Evolutionary conservation across 1,140 invertebrate species (phyloP), one percentile per base, ranked within the genome.

Genomic region (Lasaia peninsularis): DNA sequence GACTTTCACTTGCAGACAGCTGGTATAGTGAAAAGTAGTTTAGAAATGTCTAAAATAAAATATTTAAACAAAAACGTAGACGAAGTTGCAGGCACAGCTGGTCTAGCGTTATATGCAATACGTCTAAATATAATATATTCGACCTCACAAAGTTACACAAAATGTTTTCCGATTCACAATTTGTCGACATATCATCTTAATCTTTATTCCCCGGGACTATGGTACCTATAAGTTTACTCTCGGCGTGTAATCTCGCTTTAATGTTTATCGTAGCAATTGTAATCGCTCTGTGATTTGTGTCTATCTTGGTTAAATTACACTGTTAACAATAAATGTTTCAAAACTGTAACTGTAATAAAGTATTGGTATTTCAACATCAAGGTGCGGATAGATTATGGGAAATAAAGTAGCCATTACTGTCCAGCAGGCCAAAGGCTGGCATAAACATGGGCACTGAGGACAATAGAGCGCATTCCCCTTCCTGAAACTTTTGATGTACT

Each of bases 401-500:
- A 61, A 57, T 61, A 58, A 65, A 65, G 63, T 61, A 65, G 55
- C 63, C 52, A 61, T 65, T 65, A 61, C 5, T 58, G 63, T 65
- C 63, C 14, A 2, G 32, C 14, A 32, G 54, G 63, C 44, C 53
- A 60, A 60, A 64, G 40, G 58, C 62, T 56, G 48, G 16, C 49
- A 60, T 63, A 60, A 64, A 60, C 37, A 56, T 60, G 53, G n/a
- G 24, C 31, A 60, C 60, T 64, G 55, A 57, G 37, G 24, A 52
- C 53, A 55, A 55, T 52, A 55, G 35, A 24, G 52, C 21, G 33
- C 16, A 7, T 28, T 28, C 24, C 8, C 5, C 8, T 28, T 28
- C 24, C 24, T 28, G 8, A 4, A 28, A 28, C 24, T 4, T 28
- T n/a, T n/a, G n/a, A n/a, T n/a, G n/a, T n/a, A n/a, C n/a, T n/a